A percentile compares a stretch with the other conserved stretches of the same genome.
Conservation (phyloP, 2,797 vertebrate genomes). For the Ciconia nigra region DNA sequence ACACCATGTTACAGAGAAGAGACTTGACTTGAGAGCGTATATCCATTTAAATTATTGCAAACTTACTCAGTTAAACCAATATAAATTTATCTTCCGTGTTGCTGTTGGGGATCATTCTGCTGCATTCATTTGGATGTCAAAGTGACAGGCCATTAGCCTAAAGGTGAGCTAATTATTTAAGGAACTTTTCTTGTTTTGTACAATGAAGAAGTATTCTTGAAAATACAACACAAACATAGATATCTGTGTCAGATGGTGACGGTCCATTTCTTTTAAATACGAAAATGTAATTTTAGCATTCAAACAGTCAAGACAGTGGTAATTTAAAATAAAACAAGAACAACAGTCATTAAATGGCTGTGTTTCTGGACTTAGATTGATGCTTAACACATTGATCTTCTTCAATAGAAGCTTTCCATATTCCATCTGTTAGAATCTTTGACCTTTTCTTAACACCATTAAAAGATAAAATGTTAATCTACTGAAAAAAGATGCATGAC, state of each 20-base stretch:
- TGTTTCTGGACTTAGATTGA: conserved; percentile 66
- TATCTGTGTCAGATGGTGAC: not conserved
- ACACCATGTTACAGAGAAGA: not conserved
- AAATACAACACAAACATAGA: conserved; percentile 24
- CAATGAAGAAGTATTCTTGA: not conserved
- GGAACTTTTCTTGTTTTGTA: conserved; percentile 48
- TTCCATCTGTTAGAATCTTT: conserved; percentile 78
- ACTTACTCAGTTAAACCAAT: not conserved
- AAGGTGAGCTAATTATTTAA: conserved; percentile 58
- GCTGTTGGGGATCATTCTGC: conserved; percentile 9
- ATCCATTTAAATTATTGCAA: conserved; percentile 25
- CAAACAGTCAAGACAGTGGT: not conserved
- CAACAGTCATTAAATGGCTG: conserved; percentile 51
- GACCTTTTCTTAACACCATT: conserved; percentile 83
- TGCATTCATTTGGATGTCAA: conserved; percentile 48
- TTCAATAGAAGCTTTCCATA: conserved; percentile 75
- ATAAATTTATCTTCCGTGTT: conserved; percentile 27
- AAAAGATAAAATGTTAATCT: conserved; percentile 84
- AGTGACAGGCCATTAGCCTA: conserved; percentile 42
- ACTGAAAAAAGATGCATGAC: conserved; percentile 75
- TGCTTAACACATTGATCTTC: conserved; percentile 73
- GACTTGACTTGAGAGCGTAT: not conserved
- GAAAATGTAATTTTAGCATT: conserved; percentile 29
- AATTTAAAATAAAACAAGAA: conserved; percentile 54
- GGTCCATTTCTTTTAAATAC: not conserved